Percentiles rank a stretch among this genome's conserved stretches.
phyloP scores from a whole-genome alignment of 1,140 invertebrate species.

The Paramacrobiotus metropolitanus region DNA sequence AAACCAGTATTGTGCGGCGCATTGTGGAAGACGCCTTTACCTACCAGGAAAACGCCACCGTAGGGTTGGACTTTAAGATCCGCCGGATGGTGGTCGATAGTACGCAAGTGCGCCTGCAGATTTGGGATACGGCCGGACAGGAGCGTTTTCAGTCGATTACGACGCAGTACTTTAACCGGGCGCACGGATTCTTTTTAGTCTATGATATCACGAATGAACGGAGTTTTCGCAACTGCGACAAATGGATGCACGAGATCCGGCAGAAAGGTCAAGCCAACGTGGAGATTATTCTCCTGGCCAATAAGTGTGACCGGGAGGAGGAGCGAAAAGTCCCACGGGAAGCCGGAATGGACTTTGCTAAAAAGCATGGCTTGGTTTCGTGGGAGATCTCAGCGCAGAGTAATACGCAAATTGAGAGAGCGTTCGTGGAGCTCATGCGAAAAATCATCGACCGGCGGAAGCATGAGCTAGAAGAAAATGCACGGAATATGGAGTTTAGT shows the following conservation, averaged over 20 bases:
- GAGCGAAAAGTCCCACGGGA: neutral
- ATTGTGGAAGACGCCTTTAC: constrained; percentile 1
- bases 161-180: constrained; percentile 96
- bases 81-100: neutral
- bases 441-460: neutral
- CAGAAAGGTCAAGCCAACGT: constrained; percentile 1
- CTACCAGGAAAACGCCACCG: constrained; percentile 1
- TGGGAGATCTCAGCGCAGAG: constrained; percentile 3
- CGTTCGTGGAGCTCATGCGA: neutral
- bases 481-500: neutral
- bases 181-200: constrained; percentile 95
- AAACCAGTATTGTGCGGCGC: neutral
- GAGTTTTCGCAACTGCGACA: neutral
- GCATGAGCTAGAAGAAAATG: neutral
- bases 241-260: constrained; percentile 5
- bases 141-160: constrained; percentile 96
- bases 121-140: constrained; percentile 99
- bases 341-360: neutral
- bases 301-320: neutral
- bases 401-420: neutral
- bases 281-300: constrained; percentile 2
- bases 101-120: constrained; percentile 37
- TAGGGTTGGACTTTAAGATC: neutral
- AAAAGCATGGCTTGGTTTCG: neutral
- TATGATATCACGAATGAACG: constrained; percentile 90